Base-by-base conservation (phyloP, 2,113 vertebrate genomes). In the Salvelinus namaycush region DNA sequence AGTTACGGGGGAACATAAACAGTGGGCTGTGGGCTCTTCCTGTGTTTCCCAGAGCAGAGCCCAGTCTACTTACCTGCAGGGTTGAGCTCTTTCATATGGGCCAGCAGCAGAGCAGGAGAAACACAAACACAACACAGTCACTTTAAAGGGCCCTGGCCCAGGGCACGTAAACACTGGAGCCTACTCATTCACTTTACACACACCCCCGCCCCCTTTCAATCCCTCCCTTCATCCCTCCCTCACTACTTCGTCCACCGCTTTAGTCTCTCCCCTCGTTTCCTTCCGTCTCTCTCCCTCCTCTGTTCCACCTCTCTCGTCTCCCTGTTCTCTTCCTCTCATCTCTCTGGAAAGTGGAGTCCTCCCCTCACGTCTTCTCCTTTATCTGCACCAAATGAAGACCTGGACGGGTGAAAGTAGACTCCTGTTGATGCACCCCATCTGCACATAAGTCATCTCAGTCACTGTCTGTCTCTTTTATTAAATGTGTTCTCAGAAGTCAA, bases 61-160 rank as follows among this genome's bases (percentile, higher is more conserved):
- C 34, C 68, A 67, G 65, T 6, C 1, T 75, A 93, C 96, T 96
- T 86, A 98, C 97, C 96, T 93, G 93, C 93, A 76, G 96, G 96
- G 84, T 96, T 96, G 77, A 96, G 93, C 71, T 97, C 96, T 98
- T 84, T 68, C 68, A 44, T 27, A 22, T 6, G 39, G 68, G 16
- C 67, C 67, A 68, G 31, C 67, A 16, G 67, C 3, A 12, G 39
- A 70, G 29, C 4, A 51, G 49, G 3, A 65, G 8, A 1, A 13
- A 75, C 8, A n/a, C 3, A 48, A 13, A 29, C 78, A 81, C n/a
- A 70, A n/a, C 59, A 66, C 71, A 26, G 7, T 22, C 16, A 54
- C 65, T 72, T 79, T 27, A 16, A 59, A 72, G 71, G 65, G 5
- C 3, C 48, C 26, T 65, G 18, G 31, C 72, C 67, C 77, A 80